phyloP scores from a whole-genome alignment of 1,140 invertebrate genomes.

The Ostrea edulis region DNA sequence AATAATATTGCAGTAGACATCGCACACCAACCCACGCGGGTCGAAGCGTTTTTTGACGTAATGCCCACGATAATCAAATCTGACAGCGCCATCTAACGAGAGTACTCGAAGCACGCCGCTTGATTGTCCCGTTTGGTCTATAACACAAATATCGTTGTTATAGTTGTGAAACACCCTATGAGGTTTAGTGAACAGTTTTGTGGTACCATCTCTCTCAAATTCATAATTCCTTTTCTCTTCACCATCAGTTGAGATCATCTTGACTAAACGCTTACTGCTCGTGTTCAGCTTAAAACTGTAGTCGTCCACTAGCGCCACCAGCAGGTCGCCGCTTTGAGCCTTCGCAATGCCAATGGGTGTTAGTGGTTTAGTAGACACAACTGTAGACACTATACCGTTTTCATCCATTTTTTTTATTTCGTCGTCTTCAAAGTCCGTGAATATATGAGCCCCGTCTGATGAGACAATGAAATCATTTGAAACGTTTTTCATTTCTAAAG shows the following conservation, averaged over 20 bases:
- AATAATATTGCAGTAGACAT: conserved; percentile 1
- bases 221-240: conserved; percentile 12
- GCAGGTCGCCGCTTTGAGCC: background rate
- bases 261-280: conserved; percentile 9
- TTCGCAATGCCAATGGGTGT: background rate
- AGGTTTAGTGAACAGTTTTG: conserved; percentile 29
- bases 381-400: background rate
- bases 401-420: conserved; percentile 8
- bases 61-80: conserved; percentile 14
- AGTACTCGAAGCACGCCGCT: background rate
- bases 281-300: background rate
- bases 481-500: conserved; percentile 10
- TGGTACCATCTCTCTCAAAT: conserved; percentile 33
- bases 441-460: background rate
- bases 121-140: conserved; percentile 2
- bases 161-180: conserved; percentile 1
- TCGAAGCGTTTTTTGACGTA: background rate
- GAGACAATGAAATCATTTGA: conserved; percentile 1
- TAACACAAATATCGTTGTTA: conserved; percentile 39
- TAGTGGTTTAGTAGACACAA: conserved; percentile 10
- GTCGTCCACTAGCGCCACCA: conserved; percentile 22
- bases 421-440: conserved; percentile 11
- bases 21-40: background rate
- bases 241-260: background rate
- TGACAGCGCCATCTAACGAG: conserved; percentile 14